Evolutionary conservation across 53 echinoderm and acorn worm genomes (phyloP).

Genomic region (Pentamera pediparva): DNA sequence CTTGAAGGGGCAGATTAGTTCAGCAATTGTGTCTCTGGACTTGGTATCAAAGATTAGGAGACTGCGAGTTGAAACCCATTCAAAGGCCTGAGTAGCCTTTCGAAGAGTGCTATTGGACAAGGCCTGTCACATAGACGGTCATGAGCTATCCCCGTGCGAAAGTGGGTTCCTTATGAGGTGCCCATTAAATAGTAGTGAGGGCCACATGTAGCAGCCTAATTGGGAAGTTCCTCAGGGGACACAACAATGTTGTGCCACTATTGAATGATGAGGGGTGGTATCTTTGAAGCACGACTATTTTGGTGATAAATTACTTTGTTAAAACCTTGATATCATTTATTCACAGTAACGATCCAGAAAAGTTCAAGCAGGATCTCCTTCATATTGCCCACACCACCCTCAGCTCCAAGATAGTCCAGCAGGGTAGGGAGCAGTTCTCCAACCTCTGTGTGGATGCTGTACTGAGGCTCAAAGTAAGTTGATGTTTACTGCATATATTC

Average conservation of each 20-base stretch:
- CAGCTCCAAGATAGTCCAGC: conserved; percentile 86
- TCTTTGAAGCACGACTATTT: too few species aligned
- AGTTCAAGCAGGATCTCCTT: conserved; percentile 71
- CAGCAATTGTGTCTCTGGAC: too few species aligned
- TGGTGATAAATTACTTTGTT: not conserved
- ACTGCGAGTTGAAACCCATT: too few species aligned
- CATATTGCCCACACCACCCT: conserved; percentile 96
- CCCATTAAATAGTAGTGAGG: too few species aligned
- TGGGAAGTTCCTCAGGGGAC: too few species aligned
- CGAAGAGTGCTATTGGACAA: too few species aligned
- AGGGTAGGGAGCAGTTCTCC: conserved; percentile 77
- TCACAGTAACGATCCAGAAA: conserved; percentile 58
- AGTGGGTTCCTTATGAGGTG: not conserved
- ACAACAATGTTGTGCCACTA: not conserved
- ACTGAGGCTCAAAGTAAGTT: conserved; percentile 73
- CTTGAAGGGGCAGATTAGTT: too few species aligned
- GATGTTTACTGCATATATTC: not conserved
- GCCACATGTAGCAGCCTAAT: too few species aligned
- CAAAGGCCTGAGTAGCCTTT: too few species aligned
- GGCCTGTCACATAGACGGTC: too few species aligned
- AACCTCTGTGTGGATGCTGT: conserved; percentile 86
- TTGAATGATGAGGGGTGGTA: not conserved
- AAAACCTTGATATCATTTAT: not conserved
- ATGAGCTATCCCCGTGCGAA: too few species aligned
- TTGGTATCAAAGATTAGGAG: too few species aligned